These are phyloP conservation scores for Ischnus inquisitorius DNA, from an alignment of 2,888 invertebrate species.

Conservation along the genomic window DNA sequence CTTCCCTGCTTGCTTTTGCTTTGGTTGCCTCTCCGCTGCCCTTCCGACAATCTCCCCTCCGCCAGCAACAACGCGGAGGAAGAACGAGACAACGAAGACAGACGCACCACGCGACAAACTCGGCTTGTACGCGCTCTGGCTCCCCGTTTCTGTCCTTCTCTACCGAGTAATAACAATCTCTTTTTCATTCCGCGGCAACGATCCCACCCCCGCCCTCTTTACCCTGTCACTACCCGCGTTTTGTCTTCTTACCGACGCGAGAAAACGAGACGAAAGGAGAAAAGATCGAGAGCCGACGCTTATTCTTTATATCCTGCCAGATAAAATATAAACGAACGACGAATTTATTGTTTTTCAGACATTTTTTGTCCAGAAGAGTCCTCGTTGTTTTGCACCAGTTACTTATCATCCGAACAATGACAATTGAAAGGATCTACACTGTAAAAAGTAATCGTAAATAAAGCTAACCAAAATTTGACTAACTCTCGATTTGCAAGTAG, in stretches of 20 bases:
- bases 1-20: constrained; percentile 31
- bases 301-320: constrained; percentile 22
- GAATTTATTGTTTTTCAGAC: constrained; percentile 25
- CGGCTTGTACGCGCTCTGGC: background rate
- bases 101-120: constrained; percentile 2
- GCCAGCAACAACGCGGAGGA: constrained; percentile 24
- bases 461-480: background rate
- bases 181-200: constrained; percentile 76
- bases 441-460: too few species aligned
- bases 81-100: constrained; percentile 71
- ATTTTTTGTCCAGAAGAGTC: background rate
- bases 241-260: constrained; percentile 31
- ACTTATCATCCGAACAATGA: too few species aligned
- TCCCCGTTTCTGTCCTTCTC: constrained; percentile 72
- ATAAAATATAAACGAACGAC: background rate
- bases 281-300: constrained; percentile 30
- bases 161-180: constrained; percentile 81
- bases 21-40: constrained; percentile 58
- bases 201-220: constrained; percentile 17
- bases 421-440: too few species aligned
- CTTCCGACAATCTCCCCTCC: constrained; percentile 14
- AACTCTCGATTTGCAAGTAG: too few species aligned
- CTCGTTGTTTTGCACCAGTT: background rate
- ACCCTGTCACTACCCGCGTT: constrained; percentile 43
- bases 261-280: constrained; percentile 30